These are phyloP conservation scores for Oceanodroma tethys DNA, from an alignment of 2,113 vertebrate genomes.

Conservation along the genomic window DNA sequence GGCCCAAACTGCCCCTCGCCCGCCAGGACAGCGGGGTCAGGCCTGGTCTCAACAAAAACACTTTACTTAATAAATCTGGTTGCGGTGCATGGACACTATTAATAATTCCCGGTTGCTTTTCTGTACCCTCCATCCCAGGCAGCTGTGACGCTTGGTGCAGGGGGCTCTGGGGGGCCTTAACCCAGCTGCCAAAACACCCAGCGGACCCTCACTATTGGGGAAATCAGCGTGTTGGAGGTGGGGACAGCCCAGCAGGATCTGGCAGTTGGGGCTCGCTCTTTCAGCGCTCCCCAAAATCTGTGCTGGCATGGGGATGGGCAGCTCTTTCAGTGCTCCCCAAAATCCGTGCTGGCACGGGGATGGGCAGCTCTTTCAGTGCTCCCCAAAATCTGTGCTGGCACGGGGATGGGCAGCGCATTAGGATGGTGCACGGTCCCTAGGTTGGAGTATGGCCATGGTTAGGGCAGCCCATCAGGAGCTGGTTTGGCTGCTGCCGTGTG, in stretches of 20 bases:
- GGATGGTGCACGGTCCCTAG: rapidly evolving
- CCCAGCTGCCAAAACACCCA: neutral
- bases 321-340: neutral
- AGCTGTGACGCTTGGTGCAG: neutral
- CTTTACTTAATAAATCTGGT: neutral
- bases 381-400: neutral
- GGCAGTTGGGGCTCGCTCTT: neutral
- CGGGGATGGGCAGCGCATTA: rapidly evolving
- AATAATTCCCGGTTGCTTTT: neutral
- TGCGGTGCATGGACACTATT: neutral
- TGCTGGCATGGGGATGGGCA: neutral
- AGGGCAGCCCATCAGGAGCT: neutral
- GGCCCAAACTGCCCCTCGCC: neutral
- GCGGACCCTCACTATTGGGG: rapidly evolving
- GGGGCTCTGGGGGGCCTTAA: neutral
- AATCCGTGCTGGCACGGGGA: neutral
- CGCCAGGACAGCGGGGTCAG: rapidly evolving
- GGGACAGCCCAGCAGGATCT: neutral
- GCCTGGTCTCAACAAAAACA: neutral
- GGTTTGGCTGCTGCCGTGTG: neutral
- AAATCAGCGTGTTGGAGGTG: neutral
- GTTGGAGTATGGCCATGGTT: rapidly evolving
- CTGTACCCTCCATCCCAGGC: neutral
- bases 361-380: neutral
- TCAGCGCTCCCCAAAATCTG: neutral